A percentile compares a stretch with the other conserved stretches of the same genome.
These are phyloP conservation scores for Lordiphosa andalusiaca DNA, from an alignment of 2,888 invertebrate species.

Conservation along the genomic window DNA sequence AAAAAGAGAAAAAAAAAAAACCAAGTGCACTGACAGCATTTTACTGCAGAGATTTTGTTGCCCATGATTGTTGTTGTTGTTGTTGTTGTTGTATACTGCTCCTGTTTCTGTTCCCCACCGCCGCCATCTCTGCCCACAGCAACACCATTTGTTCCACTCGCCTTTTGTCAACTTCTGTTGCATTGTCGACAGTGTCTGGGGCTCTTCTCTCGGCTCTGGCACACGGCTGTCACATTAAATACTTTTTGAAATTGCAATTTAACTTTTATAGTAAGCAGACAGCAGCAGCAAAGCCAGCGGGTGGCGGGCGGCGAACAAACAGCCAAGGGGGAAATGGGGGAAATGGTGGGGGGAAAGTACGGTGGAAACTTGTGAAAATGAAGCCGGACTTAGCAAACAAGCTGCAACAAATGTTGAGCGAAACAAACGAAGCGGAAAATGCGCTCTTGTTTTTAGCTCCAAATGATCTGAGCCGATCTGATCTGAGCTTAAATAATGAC, in stretches of 20 bases:
- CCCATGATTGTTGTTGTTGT: no score
- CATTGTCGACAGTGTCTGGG: constrained; percentile 10
- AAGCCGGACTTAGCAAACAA: no score
- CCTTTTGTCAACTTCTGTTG: constrained; percentile 15
- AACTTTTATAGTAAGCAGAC: constrained; percentile 57
- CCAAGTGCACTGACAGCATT: constrained; percentile 32
- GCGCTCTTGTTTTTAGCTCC: no score
- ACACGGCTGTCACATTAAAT: constrained; percentile 57
- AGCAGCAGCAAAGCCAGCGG: constrained; percentile 7
- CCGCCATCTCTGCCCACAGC: constrained; percentile 1
- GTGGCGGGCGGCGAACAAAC: constrained; percentile 1
- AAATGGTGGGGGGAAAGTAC: not conserved
- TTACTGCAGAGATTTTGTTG: constrained; percentile 22
- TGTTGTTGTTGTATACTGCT: not conserved
- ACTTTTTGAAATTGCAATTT: constrained; percentile 59
- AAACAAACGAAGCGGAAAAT: no score
- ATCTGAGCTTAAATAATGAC: no score
- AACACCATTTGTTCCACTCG: constrained; percentile 13
- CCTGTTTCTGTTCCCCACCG: constrained; percentile 1
- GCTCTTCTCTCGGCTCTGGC: constrained; percentile 6
- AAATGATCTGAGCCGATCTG: no score
- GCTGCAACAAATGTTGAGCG: no score
- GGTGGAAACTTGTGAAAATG: no score
- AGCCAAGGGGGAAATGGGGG: no score
- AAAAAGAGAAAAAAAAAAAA: no score